Conservation (phyloP, 2,888 invertebrate genomes). For the Dolichomitus sp. region DNA sequence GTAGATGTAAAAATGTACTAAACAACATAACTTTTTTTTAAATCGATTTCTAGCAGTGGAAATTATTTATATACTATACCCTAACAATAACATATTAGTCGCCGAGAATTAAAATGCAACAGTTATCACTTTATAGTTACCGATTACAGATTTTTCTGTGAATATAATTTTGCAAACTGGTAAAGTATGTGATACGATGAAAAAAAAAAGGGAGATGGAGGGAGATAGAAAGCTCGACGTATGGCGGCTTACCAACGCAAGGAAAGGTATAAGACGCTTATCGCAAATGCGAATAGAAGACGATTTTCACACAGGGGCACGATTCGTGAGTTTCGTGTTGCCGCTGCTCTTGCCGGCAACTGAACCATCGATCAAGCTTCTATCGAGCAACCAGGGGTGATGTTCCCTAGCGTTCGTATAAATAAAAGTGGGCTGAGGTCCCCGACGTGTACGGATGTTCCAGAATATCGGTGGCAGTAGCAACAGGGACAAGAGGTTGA, state of each 20-base stretch:
- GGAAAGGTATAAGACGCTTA: constrained; percentile 71
- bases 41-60: too few relatives aligned
- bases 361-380: constrained; percentile 71
- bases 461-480: constrained; percentile 38
- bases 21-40: too few relatives aligned
- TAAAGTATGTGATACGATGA: neutral
- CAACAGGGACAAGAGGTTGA: constrained; percentile 19
- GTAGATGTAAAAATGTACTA: too few relatives aligned
- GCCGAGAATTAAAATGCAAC: neutral
- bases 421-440: constrained; percentile 53
- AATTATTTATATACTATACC: neutral
- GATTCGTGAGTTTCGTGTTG: constrained; percentile 21
- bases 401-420: constrained; percentile 46
- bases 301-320: constrained; percentile 42
- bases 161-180: neutral
- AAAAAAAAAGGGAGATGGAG: constrained; percentile 26
- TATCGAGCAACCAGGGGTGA: constrained; percentile 44
- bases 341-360: constrained; percentile 34
- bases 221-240: constrained; percentile 46
- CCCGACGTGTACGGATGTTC: constrained; percentile 55
- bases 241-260: constrained; percentile 56
- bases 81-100: neutral
- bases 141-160: neutral
- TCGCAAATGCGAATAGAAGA: constrained; percentile 58
- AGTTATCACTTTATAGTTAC: neutral